Percentiles rank a stretch among this genome's conserved stretches.
These are phyloP conservation scores for Orthosia gothica DNA, from an alignment of 2,888 invertebrate genomes.

Conservation along the genomic window DNA sequence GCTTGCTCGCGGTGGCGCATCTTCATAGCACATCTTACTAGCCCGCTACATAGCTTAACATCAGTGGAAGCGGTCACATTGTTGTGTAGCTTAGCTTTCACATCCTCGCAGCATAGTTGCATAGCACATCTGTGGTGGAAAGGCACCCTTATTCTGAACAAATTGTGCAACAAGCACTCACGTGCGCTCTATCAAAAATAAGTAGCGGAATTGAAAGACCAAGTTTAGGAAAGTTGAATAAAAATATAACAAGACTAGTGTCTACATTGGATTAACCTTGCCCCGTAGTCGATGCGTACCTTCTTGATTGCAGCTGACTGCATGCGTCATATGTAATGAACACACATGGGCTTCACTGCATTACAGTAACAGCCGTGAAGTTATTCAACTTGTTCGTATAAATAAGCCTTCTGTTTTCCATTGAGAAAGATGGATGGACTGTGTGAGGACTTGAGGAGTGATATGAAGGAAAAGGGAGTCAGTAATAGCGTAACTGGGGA, in stretches of 20 bases:
- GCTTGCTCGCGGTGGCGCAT: too few relatives aligned
- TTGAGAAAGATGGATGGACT: too few relatives aligned
- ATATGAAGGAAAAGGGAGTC: too few relatives aligned
- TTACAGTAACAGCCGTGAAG: slow-evolving; percentile 36
- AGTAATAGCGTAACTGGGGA: too few relatives aligned
- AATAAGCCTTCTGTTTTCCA: slow-evolving; percentile 1
- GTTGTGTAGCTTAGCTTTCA: too few relatives aligned
- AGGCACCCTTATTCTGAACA: neutral
- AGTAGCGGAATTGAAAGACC: neutral
- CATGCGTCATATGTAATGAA: slow-evolving; percentile 59
- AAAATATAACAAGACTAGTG: slow-evolving; percentile 10
- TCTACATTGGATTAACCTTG: slow-evolving; percentile 79
- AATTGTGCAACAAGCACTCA: neutral
- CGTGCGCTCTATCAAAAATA: neutral
- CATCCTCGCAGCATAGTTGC: too few relatives aligned
- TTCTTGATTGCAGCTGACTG: slow-evolving; percentile 73
- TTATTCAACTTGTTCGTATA: slow-evolving; percentile 22
- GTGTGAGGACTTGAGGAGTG: too few relatives aligned
- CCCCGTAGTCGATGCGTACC: slow-evolving; percentile 67
- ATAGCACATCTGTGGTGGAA: too few relatives aligned
- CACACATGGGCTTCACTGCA: slow-evolving; percentile 73
- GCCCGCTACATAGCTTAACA: too few relatives aligned
- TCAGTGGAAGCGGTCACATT: too few relatives aligned
- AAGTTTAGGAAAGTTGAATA: slow-evolving; percentile 25
- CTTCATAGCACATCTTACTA: too few relatives aligned